phyloP scores from a whole-genome alignment of 2,113 vertebrate genomes.

The Pteropus alecto region DNA sequence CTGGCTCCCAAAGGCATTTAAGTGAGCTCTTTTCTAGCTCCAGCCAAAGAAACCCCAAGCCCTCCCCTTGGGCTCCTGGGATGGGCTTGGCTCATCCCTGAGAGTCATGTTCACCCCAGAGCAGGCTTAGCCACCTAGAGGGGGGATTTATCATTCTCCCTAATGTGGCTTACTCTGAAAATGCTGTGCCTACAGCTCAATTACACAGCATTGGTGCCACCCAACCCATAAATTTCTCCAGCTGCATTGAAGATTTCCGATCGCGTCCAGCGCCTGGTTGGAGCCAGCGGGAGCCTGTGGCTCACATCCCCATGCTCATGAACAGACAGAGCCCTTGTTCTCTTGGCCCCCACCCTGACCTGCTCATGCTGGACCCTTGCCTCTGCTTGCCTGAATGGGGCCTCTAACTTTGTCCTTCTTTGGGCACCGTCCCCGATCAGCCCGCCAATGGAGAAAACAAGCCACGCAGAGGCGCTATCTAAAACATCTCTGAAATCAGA shows the following conservation, averaged over 20 bases:
- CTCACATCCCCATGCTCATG: not conserved
- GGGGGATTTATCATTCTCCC: too few species aligned
- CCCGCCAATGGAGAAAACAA: not conserved
- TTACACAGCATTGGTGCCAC: accelerated
- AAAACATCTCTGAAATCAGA: constrained; percentile 48
- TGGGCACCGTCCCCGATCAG: not conserved
- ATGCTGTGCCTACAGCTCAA: accelerated
- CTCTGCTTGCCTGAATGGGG: not conserved
- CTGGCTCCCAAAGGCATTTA: not conserved
- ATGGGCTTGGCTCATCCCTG: not conserved
- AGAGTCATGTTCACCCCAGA: not conserved
- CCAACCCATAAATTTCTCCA: not conserved
- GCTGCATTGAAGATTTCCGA: not conserved
- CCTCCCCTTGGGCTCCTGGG: not conserved
- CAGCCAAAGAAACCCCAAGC: not conserved
- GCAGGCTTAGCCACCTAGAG: not conserved
- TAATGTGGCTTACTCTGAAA: not conserved
- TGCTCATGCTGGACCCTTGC: constrained; percentile 1
- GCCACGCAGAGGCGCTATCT: not conserved
- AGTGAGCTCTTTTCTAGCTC: not conserved
- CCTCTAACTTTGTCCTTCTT: not conserved
- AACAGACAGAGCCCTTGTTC: constrained; percentile 54
- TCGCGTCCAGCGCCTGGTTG: not conserved
- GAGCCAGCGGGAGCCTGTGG: not conserved
- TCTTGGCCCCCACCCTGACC: not conserved